Evolutionary conservation across 2,113 vertebrate species (phyloP).

Genomic region (Maccullochella peelii): DNA sequence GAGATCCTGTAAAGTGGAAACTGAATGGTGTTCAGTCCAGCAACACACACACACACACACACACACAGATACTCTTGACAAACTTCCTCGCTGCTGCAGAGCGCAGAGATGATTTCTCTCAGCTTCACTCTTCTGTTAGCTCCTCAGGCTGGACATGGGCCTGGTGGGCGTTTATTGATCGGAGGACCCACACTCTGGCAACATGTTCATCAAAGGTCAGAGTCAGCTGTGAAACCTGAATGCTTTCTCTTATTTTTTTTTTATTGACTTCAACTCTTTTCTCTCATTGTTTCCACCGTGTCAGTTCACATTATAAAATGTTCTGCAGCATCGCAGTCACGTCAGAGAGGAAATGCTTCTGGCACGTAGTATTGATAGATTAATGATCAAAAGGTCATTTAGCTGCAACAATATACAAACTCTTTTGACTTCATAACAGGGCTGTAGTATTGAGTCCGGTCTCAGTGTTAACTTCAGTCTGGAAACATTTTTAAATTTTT

Average conservation of each 20-base stretch:
- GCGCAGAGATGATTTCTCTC: slow-evolving; percentile 14
- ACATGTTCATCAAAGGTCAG: slow-evolving; percentile 59
- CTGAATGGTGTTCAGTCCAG: slow-evolving; percentile 30
- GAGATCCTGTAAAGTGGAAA: slow-evolving; percentile 47
- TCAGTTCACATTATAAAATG: slow-evolving; percentile 1
- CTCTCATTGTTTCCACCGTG: not conserved
- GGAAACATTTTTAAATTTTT: not conserved
- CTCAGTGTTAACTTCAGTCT: not conserved
- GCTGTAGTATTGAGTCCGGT: not conserved
- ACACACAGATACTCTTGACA: slow-evolving; percentile 21
- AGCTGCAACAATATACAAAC: not conserved
- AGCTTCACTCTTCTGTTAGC: slow-evolving; percentile 31
- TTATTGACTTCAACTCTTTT: slow-evolving; percentile 34
- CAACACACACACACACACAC: slow-evolving; percentile 23
- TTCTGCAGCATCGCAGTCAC: not conserved
- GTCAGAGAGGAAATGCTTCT: not conserved
- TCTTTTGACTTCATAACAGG: not conserved
- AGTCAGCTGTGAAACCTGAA: slow-evolving; percentile 51
- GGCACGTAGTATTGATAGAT: not conserved
- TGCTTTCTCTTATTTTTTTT: slow-evolving; percentile 13
- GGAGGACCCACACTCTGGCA: slow-evolving; percentile 52
- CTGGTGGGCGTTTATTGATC: slow-evolving; percentile 62
- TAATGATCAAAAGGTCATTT: not conserved
- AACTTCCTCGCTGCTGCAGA: slow-evolving; percentile 35
- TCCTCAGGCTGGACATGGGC: slow-evolving; percentile 43